Percentiles rank a stretch among this genome's conserved stretches.
Conservation (phyloP, 2,797 vertebrate species). For the Galagoides demidoff region DNA sequence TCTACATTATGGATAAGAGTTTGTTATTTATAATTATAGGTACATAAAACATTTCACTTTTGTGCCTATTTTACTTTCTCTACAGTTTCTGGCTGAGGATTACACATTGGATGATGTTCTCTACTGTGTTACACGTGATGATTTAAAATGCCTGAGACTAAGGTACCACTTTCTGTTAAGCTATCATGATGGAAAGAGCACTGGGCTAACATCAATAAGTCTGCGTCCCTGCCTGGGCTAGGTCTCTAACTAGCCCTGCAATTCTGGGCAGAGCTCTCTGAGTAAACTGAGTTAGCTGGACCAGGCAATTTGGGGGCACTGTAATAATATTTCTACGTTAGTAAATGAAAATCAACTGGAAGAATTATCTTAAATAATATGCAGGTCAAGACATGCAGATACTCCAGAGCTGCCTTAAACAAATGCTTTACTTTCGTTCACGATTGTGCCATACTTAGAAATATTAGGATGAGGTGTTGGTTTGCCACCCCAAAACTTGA, state of each 20-base stretch:
- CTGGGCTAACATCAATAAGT: neutral
- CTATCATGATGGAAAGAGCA: neutral
- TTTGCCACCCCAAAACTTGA: neutral
- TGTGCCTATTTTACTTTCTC: conserved; percentile 42
- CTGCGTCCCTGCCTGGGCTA: neutral
- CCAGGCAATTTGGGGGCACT: neutral
- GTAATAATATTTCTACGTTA: neutral
- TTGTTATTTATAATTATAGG: neutral
- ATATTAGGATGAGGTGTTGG: neutral
- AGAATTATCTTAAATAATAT: neutral
- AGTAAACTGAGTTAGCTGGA: conserved; percentile 5
- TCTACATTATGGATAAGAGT: neutral
- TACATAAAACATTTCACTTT: neutral
- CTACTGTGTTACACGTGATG: conserved; percentile 94
- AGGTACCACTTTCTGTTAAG: conserved; percentile 88
- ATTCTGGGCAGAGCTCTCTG: neutral
- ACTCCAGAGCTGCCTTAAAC: neutral
- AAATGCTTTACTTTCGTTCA: neutral
- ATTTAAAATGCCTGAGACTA: conserved; percentile 95
- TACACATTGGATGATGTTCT: conserved; percentile 95
- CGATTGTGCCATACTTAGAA: neutral
- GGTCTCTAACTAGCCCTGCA: neutral
- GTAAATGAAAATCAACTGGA: conserved; percentile 11
- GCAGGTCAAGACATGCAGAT: neutral
- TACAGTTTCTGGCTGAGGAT: conserved; percentile 94